phyloP scores from a whole-genome alignment of 2,113 vertebrate species.

The Pomatorhinus ruficollis region DNA sequence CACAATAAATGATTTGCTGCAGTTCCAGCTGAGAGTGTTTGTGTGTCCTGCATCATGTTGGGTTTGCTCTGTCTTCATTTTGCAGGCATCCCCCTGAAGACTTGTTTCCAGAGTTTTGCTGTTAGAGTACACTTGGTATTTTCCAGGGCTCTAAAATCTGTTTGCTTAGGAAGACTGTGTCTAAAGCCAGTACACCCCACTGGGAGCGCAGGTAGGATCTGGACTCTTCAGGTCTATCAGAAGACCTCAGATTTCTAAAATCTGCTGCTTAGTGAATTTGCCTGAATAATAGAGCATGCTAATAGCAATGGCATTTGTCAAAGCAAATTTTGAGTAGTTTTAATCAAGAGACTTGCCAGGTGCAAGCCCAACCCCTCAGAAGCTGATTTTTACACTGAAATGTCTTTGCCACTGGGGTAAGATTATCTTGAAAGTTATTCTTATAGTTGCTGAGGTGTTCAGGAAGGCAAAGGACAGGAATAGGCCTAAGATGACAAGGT shows the following conservation, averaged over 20 bases:
- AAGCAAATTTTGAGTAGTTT: background rate
- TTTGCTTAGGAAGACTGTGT: background rate
- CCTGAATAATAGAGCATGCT: background rate
- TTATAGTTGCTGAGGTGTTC: background rate
- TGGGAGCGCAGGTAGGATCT: background rate
- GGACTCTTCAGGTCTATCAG: background rate
- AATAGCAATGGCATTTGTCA: background rate
- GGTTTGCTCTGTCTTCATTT: background rate
- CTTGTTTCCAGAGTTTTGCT: background rate
- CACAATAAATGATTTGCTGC: background rate
- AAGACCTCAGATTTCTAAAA: background rate
- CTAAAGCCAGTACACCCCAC: background rate
- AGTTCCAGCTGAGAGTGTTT: background rate
- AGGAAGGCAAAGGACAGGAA: background rate
- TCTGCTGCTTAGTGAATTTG: background rate
- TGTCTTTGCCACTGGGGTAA: background rate
- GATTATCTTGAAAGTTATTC: background rate
- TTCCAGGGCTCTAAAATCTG: background rate
- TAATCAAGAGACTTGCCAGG: background rate
- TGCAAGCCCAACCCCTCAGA: background rate
- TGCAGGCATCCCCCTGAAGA: background rate
- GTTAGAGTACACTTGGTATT: background rate
- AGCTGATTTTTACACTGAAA: background rate
- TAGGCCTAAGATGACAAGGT: background rate
- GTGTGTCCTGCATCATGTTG: background rate